A percentile compares a stretch with the other conserved stretches of the same genome.
Conservation (phyloP, 2,888 invertebrate genomes). For the Perdita meconis region DNA sequence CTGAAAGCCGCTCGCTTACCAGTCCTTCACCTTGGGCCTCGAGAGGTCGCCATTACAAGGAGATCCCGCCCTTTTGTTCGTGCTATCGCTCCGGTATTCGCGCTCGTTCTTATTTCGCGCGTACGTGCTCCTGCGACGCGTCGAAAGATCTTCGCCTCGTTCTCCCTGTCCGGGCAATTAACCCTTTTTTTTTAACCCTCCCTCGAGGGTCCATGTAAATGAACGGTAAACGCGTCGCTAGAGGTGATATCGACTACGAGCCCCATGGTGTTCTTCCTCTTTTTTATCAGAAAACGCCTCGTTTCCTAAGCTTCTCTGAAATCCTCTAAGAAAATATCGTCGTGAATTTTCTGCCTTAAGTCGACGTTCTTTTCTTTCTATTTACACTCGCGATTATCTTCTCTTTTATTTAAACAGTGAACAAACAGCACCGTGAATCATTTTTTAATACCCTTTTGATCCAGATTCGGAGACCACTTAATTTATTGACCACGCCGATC, state of each 20-base stretch:
- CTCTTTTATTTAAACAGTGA: too few species aligned
- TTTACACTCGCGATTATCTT: too few species aligned
- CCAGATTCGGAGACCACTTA: constrained; percentile 9
- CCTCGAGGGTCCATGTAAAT: constrained; percentile 40
- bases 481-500: constrained; percentile 30
- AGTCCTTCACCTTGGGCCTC: constrained; percentile 70
- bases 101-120: constrained; percentile 45
- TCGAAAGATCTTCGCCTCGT: constrained; percentile 42
- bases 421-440: too few species aligned
- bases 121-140: constrained; percentile 57
- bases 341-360: background rate
- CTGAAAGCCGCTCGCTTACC: constrained; percentile 67
- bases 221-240: constrained; percentile 49
- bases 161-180: constrained; percentile 37
- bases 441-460: background rate
- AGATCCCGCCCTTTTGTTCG: constrained; percentile 72
- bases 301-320: background rate
- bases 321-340: background rate
- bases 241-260: constrained; percentile 35
- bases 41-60: constrained; percentile 70
- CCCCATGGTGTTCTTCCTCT: background rate
- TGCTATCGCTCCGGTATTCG: constrained; percentile 41
- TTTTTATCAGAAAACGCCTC: background rate
- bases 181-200: constrained; percentile 47
- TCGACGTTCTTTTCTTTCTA: too few species aligned